Evolutionary conservation across 2,113 vertebrate species (phyloP).

Genomic region (Paraplagusia blochii): DNA sequence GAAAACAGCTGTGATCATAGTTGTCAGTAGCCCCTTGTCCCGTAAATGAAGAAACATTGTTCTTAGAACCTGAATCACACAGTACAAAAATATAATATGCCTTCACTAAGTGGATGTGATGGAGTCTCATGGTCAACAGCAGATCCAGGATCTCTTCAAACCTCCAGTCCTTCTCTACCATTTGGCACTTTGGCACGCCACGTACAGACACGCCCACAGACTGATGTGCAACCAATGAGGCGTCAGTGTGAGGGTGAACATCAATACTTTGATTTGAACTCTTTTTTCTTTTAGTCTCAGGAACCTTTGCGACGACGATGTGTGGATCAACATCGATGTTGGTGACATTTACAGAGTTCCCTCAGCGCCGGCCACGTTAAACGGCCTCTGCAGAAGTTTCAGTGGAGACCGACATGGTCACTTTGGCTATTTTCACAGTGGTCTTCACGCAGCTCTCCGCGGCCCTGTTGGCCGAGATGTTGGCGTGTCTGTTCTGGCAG

Average conservation of each 20-base stretch:
- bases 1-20: slow-evolving; percentile 70
- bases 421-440: slow-evolving; percentile 99
- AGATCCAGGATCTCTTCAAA: slow-evolving; percentile 53
- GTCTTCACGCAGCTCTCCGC: slow-evolving; percentile 97
- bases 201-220: slow-evolving; percentile 49
- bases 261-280: slow-evolving; percentile 35
- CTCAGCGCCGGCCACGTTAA: slow-evolving; percentile 65
- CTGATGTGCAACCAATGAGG: slow-evolving; percentile 48
- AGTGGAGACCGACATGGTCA: slow-evolving; percentile 98
- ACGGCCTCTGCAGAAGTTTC: slow-evolving; percentile 96
- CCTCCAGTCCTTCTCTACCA: slow-evolving; percentile 45
- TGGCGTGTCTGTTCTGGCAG: slow-evolving; percentile 88
- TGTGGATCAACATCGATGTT: slow-evolving; percentile 41
- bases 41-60: slow-evolving; percentile 75
- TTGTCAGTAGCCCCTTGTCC: slow-evolving; percentile 82
- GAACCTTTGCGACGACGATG: slow-evolving; percentile 33
- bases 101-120: slow-evolving; percentile 63
- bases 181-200: slow-evolving; percentile 78
- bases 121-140: slow-evolving; percentile 58
- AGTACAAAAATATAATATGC: slow-evolving; percentile 81
- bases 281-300: slow-evolving; percentile 3
- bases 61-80: slow-evolving; percentile 77
- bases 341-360: slow-evolving; percentile 47
- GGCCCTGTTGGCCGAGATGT: slow-evolving; percentile 90
- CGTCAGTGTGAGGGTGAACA: slow-evolving; percentile 45